Evolutionary conservation across 2,888 invertebrate species (phyloP).

Genomic region (Pachycephus smyrnensis): DNA sequence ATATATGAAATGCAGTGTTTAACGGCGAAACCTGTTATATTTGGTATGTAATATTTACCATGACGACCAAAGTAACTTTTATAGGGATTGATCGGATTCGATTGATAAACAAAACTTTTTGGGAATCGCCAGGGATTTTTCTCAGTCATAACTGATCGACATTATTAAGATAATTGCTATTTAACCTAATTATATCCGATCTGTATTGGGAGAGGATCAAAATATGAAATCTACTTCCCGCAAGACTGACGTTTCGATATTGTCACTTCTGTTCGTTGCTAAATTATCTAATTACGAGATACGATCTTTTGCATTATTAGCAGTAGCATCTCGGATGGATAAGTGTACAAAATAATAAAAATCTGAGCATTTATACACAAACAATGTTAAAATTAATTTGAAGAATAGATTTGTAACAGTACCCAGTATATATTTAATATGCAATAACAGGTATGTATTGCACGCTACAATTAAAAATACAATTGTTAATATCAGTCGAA

Average conservation of each 20-base stretch:
- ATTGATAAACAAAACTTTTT: neutral
- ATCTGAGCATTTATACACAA: neutral
- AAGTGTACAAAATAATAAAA: conserved; percentile 14
- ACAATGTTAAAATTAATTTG: neutral
- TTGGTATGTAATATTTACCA: conserved; percentile 55
- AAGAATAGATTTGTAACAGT: neutral
- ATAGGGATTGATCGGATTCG: neutral
- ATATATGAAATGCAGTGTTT: conserved; percentile 52
- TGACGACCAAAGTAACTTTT: conserved; percentile 60
- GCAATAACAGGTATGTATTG: neutral
- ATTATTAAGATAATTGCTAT: neutral
- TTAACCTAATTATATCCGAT: neutral
- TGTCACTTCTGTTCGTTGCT: conserved; percentile 5
- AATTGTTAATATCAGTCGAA: neutral
- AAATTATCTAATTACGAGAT: conserved; percentile 2
- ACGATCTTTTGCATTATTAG: neutral
- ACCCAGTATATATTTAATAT: neutral
- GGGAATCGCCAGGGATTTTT: neutral
- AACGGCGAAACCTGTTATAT: conserved; percentile 44
- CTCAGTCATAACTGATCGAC: neutral
- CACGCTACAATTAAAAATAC: neutral
- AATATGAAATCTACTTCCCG: conserved; percentile 12
- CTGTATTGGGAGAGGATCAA: neutral
- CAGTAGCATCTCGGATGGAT: conserved; percentile 8
- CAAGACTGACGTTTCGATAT: conserved; percentile 50